These are phyloP conservation scores for Mustela lutreola DNA, from an alignment of 2,113 vertebrate species.

Conservation along the genomic window DNA sequence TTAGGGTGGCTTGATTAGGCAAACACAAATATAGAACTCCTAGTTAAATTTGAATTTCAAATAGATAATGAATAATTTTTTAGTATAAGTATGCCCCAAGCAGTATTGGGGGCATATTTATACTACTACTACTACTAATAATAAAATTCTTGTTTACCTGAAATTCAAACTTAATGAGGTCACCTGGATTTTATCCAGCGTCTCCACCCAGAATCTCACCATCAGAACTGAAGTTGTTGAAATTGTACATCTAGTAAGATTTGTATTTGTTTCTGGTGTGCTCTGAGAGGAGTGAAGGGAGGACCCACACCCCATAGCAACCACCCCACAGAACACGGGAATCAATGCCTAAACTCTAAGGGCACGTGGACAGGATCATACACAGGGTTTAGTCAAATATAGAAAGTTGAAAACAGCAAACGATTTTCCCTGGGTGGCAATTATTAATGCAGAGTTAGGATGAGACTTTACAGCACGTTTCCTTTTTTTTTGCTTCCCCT, in stretches of 20 bases:
- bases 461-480: neutral
- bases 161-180: neutral
- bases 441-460: neutral
- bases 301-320: no score
- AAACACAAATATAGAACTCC: neutral
- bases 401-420: neutral
- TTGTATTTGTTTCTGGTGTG: neutral
- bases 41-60: constrained; percentile 16
- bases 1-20: neutral
- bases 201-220: neutral
- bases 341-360: neutral
- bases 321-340: neutral
- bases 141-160: neutral
- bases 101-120: neutral
- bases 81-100: neutral
- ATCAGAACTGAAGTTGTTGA: neutral
- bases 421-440: neutral
- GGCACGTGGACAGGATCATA: neutral
- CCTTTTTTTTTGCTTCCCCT: neutral
- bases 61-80: neutral
- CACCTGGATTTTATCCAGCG: neutral
- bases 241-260: neutral
- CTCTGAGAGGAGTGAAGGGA: neutral
- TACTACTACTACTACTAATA: neutral
- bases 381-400: neutral